Evolutionary conservation across 2,888 invertebrate genomes (phyloP), one percentile per base, ranked within the genome.

Genomic region (Lepidochrysops patricia): DNA sequence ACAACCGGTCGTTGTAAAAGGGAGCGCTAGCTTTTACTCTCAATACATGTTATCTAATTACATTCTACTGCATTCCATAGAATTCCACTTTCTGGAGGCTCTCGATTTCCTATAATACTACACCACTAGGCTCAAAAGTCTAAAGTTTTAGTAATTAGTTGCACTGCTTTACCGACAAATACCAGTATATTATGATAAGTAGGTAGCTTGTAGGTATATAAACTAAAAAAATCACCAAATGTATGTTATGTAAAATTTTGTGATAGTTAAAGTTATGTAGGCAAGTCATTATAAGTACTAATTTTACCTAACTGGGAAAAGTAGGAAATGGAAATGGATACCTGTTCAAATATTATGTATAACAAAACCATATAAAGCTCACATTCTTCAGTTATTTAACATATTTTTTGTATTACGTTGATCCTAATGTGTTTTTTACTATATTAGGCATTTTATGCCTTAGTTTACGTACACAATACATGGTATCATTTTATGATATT

Each of bases 11-110:
- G 73, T 74, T 72, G 70, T 73, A 75, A 75, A 82, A 75, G 77
- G 82, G 82, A 86, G 73, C 65, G 75, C 75, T 74, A 75, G 76
- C 87, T 89, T 87, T 89, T 88, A 88, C 88, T 84, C 70, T 77
- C 77, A 78, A 80, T 81, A 74, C 78, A 77, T 82, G 79, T 84
- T 80, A 73, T 74, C 72, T 70, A 70, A 72, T 70, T 68, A 64
- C 67, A 68, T 67, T 66, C 52, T 29, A 29, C 29, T 29, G 12
- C 54, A 54, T 54, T 54, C 54, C 54, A 19, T 29, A 15, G 32
- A 29, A 32, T 54, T 13, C 66, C 65, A 64, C 67, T 69, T 65
- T 67, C 66, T 64, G 64, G 65, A 66, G 50, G 63, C 62, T 66
- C 69, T 75, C 67, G 71, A 72, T 74, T 69, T 61, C 60, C 57